These are phyloP conservation scores for Xenopus petersii DNA, from an alignment of 2,797 vertebrate species.

Conservation along the genomic window DNA sequence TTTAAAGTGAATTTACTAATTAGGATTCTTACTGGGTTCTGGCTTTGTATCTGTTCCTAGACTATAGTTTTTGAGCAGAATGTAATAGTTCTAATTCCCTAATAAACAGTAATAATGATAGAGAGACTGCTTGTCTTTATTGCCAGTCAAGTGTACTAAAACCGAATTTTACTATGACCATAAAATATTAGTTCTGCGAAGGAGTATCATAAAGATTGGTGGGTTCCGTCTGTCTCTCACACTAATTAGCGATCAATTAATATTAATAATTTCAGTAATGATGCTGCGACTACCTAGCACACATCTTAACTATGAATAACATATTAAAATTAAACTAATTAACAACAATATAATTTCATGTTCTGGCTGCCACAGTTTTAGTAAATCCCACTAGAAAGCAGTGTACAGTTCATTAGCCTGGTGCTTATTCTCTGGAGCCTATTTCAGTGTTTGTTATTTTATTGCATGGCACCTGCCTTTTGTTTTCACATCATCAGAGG, in stretches of 20 bases:
- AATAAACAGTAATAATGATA: slow-evolving; percentile 20
- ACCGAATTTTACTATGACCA: slow-evolving; percentile 3
- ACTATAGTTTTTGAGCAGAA: neutral
- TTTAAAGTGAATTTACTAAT: slow-evolving; percentile 7
- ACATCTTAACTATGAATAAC: neutral
- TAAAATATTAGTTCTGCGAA: neutral
- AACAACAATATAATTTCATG: no score
- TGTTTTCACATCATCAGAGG: no score
- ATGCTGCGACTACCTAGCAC: neutral
- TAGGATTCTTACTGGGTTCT: neutral
- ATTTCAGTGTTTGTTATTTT: no score
- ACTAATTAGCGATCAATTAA: slow-evolving; percentile 11
- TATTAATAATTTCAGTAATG: slow-evolving; percentile 24
- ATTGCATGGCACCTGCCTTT: no score
- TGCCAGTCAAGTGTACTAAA: slow-evolving; percentile 4
- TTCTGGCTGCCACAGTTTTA: no score
- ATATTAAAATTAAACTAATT: no score
- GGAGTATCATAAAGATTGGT: neutral
- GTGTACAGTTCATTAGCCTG: no score
- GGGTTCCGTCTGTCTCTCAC: neutral
- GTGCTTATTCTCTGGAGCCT: no score
- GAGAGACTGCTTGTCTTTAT: slow-evolving; percentile 3
- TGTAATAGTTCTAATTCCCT: slow-evolving; percentile 30
- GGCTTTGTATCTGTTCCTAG: neutral
- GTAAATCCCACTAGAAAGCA: no score